These are phyloP conservation scores for Philopedon plagiatum DNA, from an alignment of 2,888 invertebrate genomes.

Conservation along the genomic window DNA sequence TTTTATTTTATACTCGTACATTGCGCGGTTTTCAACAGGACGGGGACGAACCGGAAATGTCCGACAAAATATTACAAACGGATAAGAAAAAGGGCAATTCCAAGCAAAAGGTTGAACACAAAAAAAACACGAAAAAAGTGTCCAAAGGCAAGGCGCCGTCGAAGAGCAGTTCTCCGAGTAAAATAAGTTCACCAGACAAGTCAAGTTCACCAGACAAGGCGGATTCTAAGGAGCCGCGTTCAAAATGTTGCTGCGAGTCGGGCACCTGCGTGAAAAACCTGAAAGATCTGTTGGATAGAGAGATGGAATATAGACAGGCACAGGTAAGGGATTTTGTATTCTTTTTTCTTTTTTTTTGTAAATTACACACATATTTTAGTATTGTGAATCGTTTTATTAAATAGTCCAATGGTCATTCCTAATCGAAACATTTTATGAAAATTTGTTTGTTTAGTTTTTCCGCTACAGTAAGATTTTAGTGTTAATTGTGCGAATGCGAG, in stretches of 20 bases:
- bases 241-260: constrained; percentile 58
- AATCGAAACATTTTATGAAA: too few relatives aligned
- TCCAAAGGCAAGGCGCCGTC: constrained; percentile 25
- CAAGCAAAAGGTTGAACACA: constrained; percentile 11
- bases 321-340: constrained; percentile 51
- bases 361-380: too few relatives aligned
- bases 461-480: too few relatives aligned
- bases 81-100: background rate
- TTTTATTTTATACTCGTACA: background rate
- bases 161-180: constrained; percentile 19
- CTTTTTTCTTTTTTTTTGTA: too few relatives aligned
- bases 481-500: too few relatives aligned
- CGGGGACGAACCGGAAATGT: background rate
- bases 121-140: constrained; percentile 23
- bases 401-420: too few relatives aligned
- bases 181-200: background rate
- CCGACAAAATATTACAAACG: constrained; percentile 8
- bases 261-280: constrained; percentile 58
- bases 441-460: too few relatives aligned
- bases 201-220: background rate
- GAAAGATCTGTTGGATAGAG: constrained; percentile 59
- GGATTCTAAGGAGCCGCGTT: constrained; percentile 1
- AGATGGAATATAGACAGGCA: constrained; percentile 58
- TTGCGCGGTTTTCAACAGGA: background rate
- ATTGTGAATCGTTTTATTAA: too few relatives aligned